These are phyloP conservation scores for Ploceus nigricollis DNA, from an alignment of 2,113 vertebrate species.

Conservation along the genomic window DNA sequence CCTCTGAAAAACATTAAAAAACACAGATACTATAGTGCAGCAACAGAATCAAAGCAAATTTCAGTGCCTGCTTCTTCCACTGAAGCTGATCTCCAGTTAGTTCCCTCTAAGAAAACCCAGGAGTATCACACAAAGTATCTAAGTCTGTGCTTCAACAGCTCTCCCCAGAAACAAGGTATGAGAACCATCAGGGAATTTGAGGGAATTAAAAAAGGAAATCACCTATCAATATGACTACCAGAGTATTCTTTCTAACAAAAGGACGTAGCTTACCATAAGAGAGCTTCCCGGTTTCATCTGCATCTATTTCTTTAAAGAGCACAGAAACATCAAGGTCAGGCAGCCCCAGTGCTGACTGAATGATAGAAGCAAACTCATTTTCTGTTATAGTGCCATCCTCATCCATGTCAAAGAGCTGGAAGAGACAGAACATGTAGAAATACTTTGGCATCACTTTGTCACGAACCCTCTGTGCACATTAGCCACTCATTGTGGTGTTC, in stretches of 20 bases:
- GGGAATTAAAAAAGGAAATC: not conserved
- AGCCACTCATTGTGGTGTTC: not conserved
- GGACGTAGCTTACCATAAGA: slow-evolving; percentile 81
- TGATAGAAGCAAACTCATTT: slow-evolving; percentile 84
- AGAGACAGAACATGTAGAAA: not conserved
- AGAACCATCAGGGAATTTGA: not conserved
- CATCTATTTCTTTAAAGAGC: slow-evolving; percentile 91
- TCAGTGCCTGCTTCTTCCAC: not conserved
- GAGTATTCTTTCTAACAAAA: not conserved
- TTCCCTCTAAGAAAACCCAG: not conserved
- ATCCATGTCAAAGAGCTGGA: slow-evolving; percentile 91
- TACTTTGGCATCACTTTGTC: not conserved
- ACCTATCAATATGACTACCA: not conserved
- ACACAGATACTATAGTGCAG: not conserved
- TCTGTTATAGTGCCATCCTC: slow-evolving; percentile 86
- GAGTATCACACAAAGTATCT: not conserved
- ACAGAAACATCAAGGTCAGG: slow-evolving; percentile 83
- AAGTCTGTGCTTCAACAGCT: not conserved
- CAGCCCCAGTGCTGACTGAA: slow-evolving; percentile 88
- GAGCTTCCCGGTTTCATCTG: slow-evolving; percentile 79
- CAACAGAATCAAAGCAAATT: not conserved
- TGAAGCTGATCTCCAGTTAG: not conserved
- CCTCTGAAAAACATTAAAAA: slow-evolving; percentile 70
- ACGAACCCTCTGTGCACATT: not conserved
- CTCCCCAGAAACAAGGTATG: not conserved